A percentile compares a stretch with the other conserved stretches of the same genome.
Evolutionary conservation across 1,140 invertebrate genomes (phyloP).

Genomic region (Tetramorium alpestre): DNA sequence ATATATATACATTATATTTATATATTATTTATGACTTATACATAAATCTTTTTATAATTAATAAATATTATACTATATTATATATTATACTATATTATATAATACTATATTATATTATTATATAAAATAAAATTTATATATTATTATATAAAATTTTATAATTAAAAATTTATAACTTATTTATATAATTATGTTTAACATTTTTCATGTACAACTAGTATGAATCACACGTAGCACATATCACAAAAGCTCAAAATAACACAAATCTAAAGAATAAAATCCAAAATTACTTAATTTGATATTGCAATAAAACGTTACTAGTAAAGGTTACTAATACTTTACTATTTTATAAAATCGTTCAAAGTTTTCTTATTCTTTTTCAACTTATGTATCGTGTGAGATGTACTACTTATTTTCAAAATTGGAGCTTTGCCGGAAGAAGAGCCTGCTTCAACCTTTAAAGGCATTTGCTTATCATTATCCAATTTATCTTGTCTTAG

Average conservation of each 20-base stretch:
- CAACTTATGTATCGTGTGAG: constrained; percentile 30
- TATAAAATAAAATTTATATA: background rate
- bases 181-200: background rate
- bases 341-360: constrained; percentile 43
- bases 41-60: background rate
- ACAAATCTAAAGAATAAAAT: background rate
- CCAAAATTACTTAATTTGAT: background rate
- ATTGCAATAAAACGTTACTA: background rate
- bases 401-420: background rate
- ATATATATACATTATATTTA: no score
- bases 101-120: background rate
- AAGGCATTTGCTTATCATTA: background rate
- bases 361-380: constrained; percentile 59
- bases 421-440: background rate
- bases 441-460: background rate
- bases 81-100: background rate
- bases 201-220: background rate
- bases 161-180: background rate
- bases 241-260: background rate
- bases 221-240: background rate
- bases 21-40: background rate
- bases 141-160: background rate
- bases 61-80: no score
- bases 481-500: background rate
- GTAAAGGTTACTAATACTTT: background rate